Evolutionary conservation across 2,888 invertebrate species (phyloP).

Genomic region (Acrocera orbiculus): DNA sequence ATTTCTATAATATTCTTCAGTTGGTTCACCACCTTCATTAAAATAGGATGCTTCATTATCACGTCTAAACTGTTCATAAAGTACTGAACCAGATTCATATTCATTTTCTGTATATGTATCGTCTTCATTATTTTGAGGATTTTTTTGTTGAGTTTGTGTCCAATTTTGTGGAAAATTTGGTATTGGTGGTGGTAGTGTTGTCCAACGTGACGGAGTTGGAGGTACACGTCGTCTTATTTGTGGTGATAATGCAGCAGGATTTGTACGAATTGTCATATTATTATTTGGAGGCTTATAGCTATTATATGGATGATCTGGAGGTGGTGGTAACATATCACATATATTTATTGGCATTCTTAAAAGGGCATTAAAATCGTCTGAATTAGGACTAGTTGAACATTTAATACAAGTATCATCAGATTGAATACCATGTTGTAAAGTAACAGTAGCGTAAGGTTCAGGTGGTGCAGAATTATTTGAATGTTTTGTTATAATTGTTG

Average conservation of each 20-base stretch:
- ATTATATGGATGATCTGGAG: constrained; percentile 31
- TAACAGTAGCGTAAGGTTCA: constrained; percentile 19
- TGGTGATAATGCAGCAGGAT: constrained; percentile 19
- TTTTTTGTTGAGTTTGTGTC: constrained; percentile 6
- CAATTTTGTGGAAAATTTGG: constrained; percentile 20
- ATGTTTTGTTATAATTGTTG: constrained; percentile 12
- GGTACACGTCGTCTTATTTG: constrained; percentile 16
- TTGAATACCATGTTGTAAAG: constrained; percentile 15
- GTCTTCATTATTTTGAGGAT: constrained; percentile 2
- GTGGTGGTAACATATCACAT: constrained; percentile 45
- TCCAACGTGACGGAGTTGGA: constrained; percentile 16
- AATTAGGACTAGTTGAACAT: constrained; percentile 35
- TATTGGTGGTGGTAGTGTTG: constrained; percentile 16
- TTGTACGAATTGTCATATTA: constrained; percentile 20
- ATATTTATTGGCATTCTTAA: constrained; percentile 37
- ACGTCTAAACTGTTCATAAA: constrained; percentile 18
- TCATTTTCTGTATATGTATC: constrained; percentile 17
- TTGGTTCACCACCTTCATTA: constrained; percentile 18
- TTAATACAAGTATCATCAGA: constrained; percentile 38
- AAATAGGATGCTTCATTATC: constrained; percentile 18
- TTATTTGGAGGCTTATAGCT: constrained; percentile 15
- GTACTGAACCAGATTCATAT: constrained; percentile 18
- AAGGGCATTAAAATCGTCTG: constrained; percentile 34
- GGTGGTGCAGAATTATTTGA: constrained; percentile 14
- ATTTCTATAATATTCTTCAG: constrained; percentile 19